These are phyloP conservation scores for Zaprionus inermis DNA, from an alignment of 1,140 invertebrate species.

Conservation along the genomic window DNA sequence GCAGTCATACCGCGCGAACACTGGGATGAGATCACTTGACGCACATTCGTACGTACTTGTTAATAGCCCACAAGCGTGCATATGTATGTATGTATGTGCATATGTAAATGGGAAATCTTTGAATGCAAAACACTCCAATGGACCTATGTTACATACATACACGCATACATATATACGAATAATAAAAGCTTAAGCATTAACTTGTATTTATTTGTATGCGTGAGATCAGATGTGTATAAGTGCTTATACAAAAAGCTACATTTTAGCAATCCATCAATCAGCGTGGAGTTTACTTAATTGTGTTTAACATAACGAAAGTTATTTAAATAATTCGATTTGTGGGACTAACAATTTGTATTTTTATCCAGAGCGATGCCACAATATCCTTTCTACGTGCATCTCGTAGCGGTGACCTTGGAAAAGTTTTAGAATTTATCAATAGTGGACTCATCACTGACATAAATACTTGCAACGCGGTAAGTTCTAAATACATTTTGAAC, in stretches of 20 bases:
- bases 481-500: conserved; percentile 55
- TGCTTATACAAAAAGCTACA: neutral
- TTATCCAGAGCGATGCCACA: conserved; percentile 90
- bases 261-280: neutral
- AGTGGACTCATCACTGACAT: conserved; percentile 95
- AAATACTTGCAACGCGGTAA: conserved; percentile 98
- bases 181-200: too few species aligned
- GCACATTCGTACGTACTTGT: conserved; percentile 2
- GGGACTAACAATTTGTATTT: neutral
- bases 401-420: conserved; percentile 97
- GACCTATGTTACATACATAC: neutral
- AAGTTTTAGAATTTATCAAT: conserved; percentile 97
- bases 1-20: conserved; percentile 7
- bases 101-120: neutral
- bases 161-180: too few species aligned
- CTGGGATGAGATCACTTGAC: conserved; percentile 35
- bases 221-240: neutral
- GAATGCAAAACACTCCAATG: neutral
- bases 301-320: neutral
- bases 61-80: neutral
- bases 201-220: neutral
- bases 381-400: conserved; percentile 96
- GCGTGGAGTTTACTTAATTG: neutral
- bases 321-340: neutral
- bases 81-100: neutral